Conservation (phyloP, 2,797 vertebrate genomes). For the Acropternis orthonyx region DNA sequence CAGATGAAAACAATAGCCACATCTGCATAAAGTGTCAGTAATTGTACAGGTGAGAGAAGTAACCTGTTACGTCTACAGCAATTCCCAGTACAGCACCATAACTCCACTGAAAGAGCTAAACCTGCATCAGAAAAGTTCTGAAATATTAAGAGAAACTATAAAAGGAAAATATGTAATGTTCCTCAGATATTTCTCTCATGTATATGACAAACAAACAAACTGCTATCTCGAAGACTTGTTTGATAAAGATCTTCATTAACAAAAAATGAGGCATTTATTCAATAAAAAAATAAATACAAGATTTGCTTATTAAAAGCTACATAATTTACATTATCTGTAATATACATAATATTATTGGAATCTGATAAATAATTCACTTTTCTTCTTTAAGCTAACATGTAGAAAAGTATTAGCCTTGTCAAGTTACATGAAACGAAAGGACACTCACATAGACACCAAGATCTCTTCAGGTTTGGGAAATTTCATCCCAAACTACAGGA, state of each 20-base stretch:
- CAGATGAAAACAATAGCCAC: neutral
- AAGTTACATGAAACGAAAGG: neutral
- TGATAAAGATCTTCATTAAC: neutral
- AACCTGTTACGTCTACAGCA: neutral
- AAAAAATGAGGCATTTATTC: neutral
- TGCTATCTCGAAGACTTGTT: neutral
- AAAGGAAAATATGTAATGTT: neutral
- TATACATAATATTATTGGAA: neutral
- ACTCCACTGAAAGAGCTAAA: neutral
- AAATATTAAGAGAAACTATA: neutral
- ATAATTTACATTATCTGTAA: neutral
- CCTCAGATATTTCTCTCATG: neutral
- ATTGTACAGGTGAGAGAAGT: neutral
- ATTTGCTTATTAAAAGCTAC: neutral
- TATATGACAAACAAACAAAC: neutral
- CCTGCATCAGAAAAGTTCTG: neutral
- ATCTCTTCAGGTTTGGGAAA: neutral
- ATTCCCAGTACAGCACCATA: neutral
- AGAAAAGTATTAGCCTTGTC: neutral
- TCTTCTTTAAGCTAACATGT: neutral
- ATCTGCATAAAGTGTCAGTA: neutral
- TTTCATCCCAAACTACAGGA: neutral
- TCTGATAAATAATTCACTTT: neutral
- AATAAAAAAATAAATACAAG: neutral
- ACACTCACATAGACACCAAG: neutral